phyloP scores from a whole-genome alignment of 1,140 invertebrate species.

The Drosophila tropicalis region DNA sequence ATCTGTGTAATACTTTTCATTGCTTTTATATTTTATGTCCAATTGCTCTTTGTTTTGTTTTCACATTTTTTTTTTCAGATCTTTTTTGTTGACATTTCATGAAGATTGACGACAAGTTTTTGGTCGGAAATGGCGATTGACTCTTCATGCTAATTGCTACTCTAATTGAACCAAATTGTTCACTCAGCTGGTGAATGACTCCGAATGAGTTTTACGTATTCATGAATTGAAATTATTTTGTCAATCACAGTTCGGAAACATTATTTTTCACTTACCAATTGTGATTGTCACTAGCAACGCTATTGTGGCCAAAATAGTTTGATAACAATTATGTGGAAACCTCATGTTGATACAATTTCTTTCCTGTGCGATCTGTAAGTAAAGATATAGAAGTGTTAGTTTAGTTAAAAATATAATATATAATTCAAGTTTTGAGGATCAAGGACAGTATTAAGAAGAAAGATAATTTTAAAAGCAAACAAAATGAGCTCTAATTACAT shows the following conservation, averaged over 20 bases:
- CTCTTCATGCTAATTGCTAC: background rate
- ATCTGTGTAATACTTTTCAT: slow-evolving; percentile 16
- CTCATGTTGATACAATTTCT: slow-evolving; percentile 40
- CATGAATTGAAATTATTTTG: background rate
- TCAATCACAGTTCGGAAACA: background rate
- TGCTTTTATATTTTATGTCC: slow-evolving; percentile 21
- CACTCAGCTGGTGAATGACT: background rate
- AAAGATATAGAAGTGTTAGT: too few relatives aligned
- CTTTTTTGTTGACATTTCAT: background rate
- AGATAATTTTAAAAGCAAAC: too few relatives aligned
- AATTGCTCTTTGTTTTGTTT: background rate
- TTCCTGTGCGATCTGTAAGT: slow-evolving; percentile 28
- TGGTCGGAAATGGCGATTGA: background rate
- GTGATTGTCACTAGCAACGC: slow-evolving; percentile 31
- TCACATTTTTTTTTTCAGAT: background rate
- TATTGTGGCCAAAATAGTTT: slow-evolving; percentile 30
- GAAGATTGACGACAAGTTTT: background rate
- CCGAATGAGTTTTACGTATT: background rate
- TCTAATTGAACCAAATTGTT: slow-evolving; percentile 27
- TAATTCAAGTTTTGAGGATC: too few relatives aligned
- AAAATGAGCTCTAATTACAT: too few relatives aligned
- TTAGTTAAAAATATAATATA: too few relatives aligned
- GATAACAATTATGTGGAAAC: slow-evolving; percentile 46
- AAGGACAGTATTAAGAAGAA: too few relatives aligned
- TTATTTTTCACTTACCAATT: slow-evolving; percentile 52